A percentile compares a stretch with the other conserved stretches of the same genome.
These are phyloP conservation scores for Oedothorax gibbosus DNA, from an alignment of 1,140 invertebrate genomes.

Conservation along the genomic window DNA sequence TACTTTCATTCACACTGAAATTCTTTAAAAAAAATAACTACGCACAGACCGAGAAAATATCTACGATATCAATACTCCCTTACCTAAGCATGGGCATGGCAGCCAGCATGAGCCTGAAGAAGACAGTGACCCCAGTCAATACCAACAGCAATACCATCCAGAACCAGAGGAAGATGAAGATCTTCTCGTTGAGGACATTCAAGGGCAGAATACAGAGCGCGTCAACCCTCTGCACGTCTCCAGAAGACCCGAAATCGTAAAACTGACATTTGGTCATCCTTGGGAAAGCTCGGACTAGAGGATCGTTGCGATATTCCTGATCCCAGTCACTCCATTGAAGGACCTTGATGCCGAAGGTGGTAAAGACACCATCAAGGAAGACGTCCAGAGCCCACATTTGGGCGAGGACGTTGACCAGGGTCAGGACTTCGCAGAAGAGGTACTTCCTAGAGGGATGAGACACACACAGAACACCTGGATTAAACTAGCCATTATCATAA, in stretches of 20 bases:
- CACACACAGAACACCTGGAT: no score
- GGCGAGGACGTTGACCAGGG: constrained; percentile 68
- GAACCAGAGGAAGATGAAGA: constrained; percentile 91
- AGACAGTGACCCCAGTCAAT: constrained; percentile 78
- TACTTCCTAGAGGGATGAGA: constrained; percentile 71
- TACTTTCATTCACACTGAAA: no score
- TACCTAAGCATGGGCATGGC: constrained; percentile 67
- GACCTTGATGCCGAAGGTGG: constrained; percentile 94
- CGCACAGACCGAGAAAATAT: no score
- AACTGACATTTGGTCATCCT: constrained; percentile 90
- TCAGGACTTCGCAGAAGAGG: constrained; percentile 81
- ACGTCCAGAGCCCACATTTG: constrained; percentile 84
- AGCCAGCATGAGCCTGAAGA: constrained; percentile 84
- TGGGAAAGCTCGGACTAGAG: constrained; percentile 94
- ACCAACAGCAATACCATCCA: constrained; percentile 84
- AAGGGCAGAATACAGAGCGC: constrained; percentile 87
- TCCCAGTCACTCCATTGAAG: constrained; percentile 91
- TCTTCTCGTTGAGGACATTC: constrained; percentile 91
- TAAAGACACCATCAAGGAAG: constrained; percentile 95
- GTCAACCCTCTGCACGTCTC: constrained; percentile 85
- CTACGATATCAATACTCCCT: no score
- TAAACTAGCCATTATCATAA: no score
- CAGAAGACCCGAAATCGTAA: constrained; percentile 85
- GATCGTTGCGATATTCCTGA: constrained; percentile 80
- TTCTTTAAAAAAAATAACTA: no score